Evolutionary conservation across 2,113 vertebrate species (phyloP).

Genomic region (Ochotona princeps): DNA sequence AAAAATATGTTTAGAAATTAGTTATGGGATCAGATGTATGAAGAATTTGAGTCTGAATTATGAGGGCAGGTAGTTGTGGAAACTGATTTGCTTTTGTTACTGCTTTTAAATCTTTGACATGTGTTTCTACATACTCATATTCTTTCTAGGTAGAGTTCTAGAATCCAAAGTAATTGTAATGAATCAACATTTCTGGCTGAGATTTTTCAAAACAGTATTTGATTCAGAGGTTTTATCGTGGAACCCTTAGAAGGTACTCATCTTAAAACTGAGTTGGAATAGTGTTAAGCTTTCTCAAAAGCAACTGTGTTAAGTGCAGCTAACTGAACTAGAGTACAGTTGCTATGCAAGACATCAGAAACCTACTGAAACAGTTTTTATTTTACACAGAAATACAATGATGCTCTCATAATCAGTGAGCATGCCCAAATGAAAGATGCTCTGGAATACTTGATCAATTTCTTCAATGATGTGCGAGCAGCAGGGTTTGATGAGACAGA

Average conservation of each 20-base stretch:
- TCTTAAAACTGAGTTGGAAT: conserved; percentile 36
- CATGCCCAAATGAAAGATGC: conserved; percentile 87
- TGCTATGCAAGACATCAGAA: not conserved
- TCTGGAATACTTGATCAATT: conserved; percentile 85
- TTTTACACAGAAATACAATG: conserved; percentile 87
- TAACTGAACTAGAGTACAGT: not conserved
- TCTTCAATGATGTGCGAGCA: conserved; percentile 85
- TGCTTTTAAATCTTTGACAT: not conserved
- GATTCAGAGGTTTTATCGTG: conserved; percentile 5
- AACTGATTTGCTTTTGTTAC: conserved; percentile 28
- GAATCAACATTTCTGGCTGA: conserved; percentile 46
- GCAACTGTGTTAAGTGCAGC: not conserved
- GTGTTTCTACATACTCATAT: not conserved
- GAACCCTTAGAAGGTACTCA: not conserved
- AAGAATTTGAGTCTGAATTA: not conserved
- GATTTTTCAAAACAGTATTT: not conserved
- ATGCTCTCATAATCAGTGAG: conserved; percentile 89
- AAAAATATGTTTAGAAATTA: not conserved
- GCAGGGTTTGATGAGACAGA: conserved; percentile 84
- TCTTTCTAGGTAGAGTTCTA: conserved; percentile 19
- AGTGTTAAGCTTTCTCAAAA: conserved; percentile 50
- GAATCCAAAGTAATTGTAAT: conserved; percentile 33
- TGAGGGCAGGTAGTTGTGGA: not conserved
- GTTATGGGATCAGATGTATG: not conserved
- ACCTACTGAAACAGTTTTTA: conserved; percentile 46